A percentile compares a stretch with the other conserved stretches of the same genome.
Conservation (phyloP, 2,113 vertebrate genomes). For the Leucopsar rothschildi region DNA sequence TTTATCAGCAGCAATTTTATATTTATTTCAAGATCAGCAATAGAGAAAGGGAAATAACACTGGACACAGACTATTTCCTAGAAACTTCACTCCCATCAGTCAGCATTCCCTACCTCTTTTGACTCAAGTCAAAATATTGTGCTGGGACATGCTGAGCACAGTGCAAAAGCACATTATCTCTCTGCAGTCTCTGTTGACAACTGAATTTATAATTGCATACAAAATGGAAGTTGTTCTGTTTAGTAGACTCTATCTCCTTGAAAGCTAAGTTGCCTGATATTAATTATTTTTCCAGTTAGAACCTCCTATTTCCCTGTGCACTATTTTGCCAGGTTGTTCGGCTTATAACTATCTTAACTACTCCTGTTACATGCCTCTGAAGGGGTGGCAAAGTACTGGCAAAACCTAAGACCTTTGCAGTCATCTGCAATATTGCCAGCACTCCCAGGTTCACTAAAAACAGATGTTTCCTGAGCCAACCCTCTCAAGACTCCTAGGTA, state of each 20-base stretch:
- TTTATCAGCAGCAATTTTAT: slow-evolving; percentile 23
- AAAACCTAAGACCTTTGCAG: background rate
- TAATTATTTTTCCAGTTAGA: background rate
- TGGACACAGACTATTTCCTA: background rate
- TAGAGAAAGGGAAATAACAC: slow-evolving; percentile 11
- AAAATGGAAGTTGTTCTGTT: background rate
- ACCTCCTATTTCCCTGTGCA: background rate
- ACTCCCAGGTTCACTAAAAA: background rate
- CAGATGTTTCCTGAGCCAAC: background rate
- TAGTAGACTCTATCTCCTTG: background rate
- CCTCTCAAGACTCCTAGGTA: background rate
- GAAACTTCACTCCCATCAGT: background rate
- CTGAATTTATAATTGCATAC: background rate
- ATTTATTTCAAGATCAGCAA: background rate
- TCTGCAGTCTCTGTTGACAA: background rate
- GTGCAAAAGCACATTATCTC: background rate
- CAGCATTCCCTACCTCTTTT: background rate
- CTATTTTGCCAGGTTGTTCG: background rate
- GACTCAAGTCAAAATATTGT: background rate
- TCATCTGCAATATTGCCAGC: background rate
- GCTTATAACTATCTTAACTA: background rate
- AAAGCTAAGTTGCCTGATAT: background rate
- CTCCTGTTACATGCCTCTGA: background rate
- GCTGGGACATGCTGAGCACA: background rate
- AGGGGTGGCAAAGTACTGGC: background rate